Evolutionary conservation across 2,113 vertebrate genomes (phyloP), one percentile per base, ranked within the genome.

Genomic region (Percina caprodes): DNA sequence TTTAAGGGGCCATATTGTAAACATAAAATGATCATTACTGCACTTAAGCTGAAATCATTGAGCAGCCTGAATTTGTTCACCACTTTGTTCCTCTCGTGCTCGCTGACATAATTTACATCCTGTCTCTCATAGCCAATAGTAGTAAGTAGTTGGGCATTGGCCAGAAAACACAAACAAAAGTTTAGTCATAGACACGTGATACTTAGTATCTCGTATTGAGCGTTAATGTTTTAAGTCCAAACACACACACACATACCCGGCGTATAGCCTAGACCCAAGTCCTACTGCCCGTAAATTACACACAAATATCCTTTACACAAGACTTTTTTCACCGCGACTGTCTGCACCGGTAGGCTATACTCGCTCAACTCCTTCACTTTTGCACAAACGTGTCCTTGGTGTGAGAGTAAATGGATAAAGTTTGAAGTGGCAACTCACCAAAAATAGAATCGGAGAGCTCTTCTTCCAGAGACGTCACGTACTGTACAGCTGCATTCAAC

Each of bases 381-480:
- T n/a, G 18, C 15, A 55, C n/a, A 51, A 7, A 10, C 23, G 2
- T 11, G 15, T 10, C 42, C 33, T 0, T 1, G 6, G 54, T 23
- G 46, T 7, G 4, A 15, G 19, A 49, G 16, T 2, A 0, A 66
- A 74, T 21, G 35, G 3, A 77, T 9, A 9, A 80, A 54, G 24
- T 26, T 26, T 16, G 1, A 80, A 74, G 10, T 73, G 61, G 56
- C 74, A 83, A 91, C 94, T 94, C 86, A 95, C 95, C 94, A 69
- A 93, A 89, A 45, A 88, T 60, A 89, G 91, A 91, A 76, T 82
- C 86, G 3, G 85, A 2, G 58, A 87, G 85, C 69, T 91, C 90
- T 80, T 93, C 92, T 86, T 94, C 94, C 90, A 93, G 55, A 52
- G 90, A 85, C 79, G 90, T 90, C 77, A 88, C 93, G 83, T 78